phyloP scores from a whole-genome alignment of 2,113 vertebrate genomes.

The Alosa alosa region DNA sequence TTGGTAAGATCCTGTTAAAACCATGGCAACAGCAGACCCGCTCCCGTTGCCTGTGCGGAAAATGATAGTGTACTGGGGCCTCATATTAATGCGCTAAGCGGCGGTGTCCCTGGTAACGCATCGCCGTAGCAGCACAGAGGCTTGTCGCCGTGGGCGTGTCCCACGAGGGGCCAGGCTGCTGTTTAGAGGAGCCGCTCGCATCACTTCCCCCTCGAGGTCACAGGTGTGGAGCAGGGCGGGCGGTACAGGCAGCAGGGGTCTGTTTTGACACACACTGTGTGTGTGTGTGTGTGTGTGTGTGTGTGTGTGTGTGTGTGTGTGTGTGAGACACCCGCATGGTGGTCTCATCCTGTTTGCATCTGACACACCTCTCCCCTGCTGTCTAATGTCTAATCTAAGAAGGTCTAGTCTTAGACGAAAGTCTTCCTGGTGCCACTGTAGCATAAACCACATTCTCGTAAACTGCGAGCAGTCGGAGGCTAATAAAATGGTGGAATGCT shows the following conservation, averaged over 20 bases:
- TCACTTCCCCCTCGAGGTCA: background rate
- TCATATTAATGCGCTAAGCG: slow-evolving; percentile 20
- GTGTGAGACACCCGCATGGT: background rate
- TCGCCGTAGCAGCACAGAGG: background rate
- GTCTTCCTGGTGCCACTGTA: slow-evolving; percentile 1
- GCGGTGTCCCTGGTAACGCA: slow-evolving; percentile 32
- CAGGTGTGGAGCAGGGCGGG: background rate
- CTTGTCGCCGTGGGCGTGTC: background rate
- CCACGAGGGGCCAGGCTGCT: background rate
- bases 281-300: slow-evolving; percentile 2
- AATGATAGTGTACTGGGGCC: slow-evolving; percentile 27
- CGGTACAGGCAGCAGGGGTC: background rate
- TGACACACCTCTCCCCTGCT: background rate
- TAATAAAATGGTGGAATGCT: background rate
- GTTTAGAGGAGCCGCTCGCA: background rate
- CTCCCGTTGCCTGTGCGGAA: slow-evolving; percentile 18
- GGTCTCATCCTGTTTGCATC: background rate
- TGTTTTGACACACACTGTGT: background rate
- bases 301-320: slow-evolving; percentile 8
- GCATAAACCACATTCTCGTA: background rate
- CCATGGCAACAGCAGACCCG: slow-evolving; percentile 53
- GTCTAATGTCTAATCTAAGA: background rate
- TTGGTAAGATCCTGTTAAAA: slow-evolving; percentile 53
- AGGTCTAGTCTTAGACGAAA: background rate
- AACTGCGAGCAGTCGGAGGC: background rate